Base-by-base conservation (phyloP, 2,113 vertebrate genomes). In the Plecturocebus donacophilus region DNA sequence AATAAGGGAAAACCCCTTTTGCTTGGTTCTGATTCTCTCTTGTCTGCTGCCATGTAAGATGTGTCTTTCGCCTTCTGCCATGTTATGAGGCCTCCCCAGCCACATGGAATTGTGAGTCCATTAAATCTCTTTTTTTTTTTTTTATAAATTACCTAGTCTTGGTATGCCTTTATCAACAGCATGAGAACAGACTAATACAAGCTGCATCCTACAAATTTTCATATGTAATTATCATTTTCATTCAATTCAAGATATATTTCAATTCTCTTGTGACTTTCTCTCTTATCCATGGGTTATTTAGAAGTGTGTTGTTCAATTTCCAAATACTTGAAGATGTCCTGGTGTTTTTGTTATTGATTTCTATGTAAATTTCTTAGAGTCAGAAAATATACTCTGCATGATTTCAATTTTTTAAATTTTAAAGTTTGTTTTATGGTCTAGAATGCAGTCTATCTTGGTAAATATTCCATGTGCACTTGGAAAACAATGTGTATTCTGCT, bases 221-320 rank as follows among this genome's bases (percentile, higher is more conserved):
- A 52, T 42, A 47, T 52, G 25, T 47, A 88, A 7, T 54, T 86
- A 90, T 89, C 23, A n/a, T 86, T 96, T 96, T 89, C 17, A 93
- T 88, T 87, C 23, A 68, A 12, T 58, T 93, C 6, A 83, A 89
- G 77, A 25, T 52, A 52, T 81, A 7, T 91, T 95, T 11, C 16
- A 40, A 10, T 73, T 90, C 4, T 82, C 38, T 80, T 80, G 17
- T 84, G 54, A 68, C 40, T 94, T 93, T 23, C 21, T 73, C 8
- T 95, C 82, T 89, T 81, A 82, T 52, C 32, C 6, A 68, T 40
- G 30, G 25, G 3, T 75, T 90, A 83, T 80, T 87, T 76, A 87
- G 68, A 91, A 96, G 40, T 85, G 4, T 68, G n/a, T 35, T 89
- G 19, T 73, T 56, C 92, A 56, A 79, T 87, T 83, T 71, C 8